These are phyloP conservation scores for Rhinolophus ferrumequinum DNA, from an alignment of 2,113 vertebrate species.

Conservation along the genomic window DNA sequence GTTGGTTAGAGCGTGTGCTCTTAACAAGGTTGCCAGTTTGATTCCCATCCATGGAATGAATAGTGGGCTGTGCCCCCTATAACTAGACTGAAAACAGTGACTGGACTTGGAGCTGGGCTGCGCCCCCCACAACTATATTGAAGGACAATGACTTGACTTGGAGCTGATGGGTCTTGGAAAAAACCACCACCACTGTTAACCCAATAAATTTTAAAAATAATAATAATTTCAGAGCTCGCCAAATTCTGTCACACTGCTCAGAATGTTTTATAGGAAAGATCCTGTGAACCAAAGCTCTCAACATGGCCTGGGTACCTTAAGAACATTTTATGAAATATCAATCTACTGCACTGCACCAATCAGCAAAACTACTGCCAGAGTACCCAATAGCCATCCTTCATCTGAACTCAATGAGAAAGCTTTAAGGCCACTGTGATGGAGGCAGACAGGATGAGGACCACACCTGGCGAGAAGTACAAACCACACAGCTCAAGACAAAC, in stretches of 20 bases:
- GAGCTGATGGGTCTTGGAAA: too few species aligned
- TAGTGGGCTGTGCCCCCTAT: too few species aligned
- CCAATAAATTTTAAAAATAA: too few species aligned
- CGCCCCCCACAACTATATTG: too few species aligned
- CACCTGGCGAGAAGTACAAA: neutral
- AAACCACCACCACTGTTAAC: too few species aligned
- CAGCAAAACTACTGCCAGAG: neutral
- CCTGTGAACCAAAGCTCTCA: neutral
- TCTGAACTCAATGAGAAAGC: neutral
- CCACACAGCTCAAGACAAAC: neutral
- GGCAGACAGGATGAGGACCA: neutral
- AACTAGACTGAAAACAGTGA: too few species aligned
- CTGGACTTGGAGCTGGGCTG: too few species aligned
- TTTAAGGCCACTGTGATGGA: neutral
- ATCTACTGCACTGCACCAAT: neutral
- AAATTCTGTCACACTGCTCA: neutral
- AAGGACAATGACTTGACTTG: too few species aligned
- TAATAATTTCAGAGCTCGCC: neutral
- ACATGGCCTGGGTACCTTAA: neutral
- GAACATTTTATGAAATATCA: constrained; percentile 27
- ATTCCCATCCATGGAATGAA: too few species aligned
- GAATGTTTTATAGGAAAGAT: neutral
- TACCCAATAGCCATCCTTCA: too few species aligned
- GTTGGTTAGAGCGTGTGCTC: too few species aligned
- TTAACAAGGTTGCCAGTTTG: too few species aligned